Conservation (phyloP, 2,888 invertebrate genomes). For the Drosophila fulvimacula region DNA sequence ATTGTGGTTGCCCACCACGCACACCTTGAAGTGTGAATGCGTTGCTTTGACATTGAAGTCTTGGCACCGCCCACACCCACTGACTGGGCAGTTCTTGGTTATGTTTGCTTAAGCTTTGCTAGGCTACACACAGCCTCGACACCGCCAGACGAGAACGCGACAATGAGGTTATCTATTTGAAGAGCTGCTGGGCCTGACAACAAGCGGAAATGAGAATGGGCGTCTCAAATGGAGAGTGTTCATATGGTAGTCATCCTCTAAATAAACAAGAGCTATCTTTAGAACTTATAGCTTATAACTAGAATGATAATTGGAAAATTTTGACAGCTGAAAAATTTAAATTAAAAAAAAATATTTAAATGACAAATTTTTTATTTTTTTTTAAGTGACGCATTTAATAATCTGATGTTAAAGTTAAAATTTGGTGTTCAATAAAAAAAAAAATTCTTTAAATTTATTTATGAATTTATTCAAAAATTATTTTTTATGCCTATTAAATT, state of each 20-base stretch:
- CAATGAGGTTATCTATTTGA: slow-evolving; percentile 60
- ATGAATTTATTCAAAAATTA: too few species aligned
- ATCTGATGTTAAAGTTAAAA: too few species aligned
- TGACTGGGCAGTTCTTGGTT: slow-evolving; percentile 31
- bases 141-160: slow-evolving; percentile 49
- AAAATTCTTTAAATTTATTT: too few species aligned
- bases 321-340: not conserved
- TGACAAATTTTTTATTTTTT: not conserved
- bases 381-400: too few species aligned
- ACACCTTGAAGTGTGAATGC: slow-evolving; percentile 26
- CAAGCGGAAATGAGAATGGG: slow-evolving; percentile 45
- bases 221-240: not conserved
- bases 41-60: slow-evolving; percentile 41
- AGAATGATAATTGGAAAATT: not conserved
- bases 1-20: slow-evolving; percentile 26
- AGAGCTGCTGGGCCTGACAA: slow-evolving; percentile 55
- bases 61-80: not conserved
- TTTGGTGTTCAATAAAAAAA: too few species aligned
- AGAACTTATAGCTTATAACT: too few species aligned
- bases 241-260: not conserved
- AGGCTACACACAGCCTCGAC: slow-evolving; percentile 30
- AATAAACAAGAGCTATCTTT: not conserved
- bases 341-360: not conserved
- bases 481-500: not conserved
- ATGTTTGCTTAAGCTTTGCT: slow-evolving; percentile 41